These are phyloP conservation scores for Anthrax anthrax DNA, from an alignment of 2,888 invertebrate genomes.

Conservation along the genomic window DNA sequence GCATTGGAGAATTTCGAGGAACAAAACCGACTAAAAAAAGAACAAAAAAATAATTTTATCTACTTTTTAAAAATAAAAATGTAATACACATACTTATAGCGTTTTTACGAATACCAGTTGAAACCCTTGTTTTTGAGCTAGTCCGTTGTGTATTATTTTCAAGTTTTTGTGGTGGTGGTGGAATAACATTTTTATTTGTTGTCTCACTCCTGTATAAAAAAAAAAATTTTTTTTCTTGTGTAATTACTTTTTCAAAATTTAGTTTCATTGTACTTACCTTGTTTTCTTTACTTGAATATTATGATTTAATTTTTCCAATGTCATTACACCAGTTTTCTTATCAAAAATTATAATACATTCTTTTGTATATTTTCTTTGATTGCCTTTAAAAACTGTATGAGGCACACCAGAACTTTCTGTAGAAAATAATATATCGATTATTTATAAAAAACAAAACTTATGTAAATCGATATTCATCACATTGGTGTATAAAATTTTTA, in stretches of 20 bases:
- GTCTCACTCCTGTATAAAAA: conserved; percentile 24
- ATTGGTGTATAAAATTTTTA: not conserved
- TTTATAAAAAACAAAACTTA: no score
- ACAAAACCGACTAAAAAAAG: conserved; percentile 34
- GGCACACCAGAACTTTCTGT: conserved; percentile 78
- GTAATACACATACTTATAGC: conserved; percentile 31
- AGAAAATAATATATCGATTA: conserved; percentile 12
- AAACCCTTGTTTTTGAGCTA: conserved; percentile 44
- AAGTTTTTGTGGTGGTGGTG: conserved; percentile 16
- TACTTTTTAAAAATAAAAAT: not conserved
- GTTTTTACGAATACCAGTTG: conserved; percentile 39
- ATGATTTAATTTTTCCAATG: conserved; percentile 78
- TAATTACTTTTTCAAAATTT: not conserved
- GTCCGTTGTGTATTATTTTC: conserved; percentile 46
- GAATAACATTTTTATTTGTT: conserved; percentile 24
- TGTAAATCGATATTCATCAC: no score
- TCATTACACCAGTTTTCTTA: conserved; percentile 81
- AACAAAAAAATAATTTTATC: not conserved
- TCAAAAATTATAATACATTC: conserved; percentile 94
- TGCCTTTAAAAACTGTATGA: conserved; percentile 90
- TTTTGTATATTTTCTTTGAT: conserved; percentile 68
- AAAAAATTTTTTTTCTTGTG: not conserved
- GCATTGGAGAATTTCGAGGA: conserved; percentile 44
- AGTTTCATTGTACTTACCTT: conserved; percentile 39
- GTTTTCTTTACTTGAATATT: conserved; percentile 91